These are phyloP conservation scores for Lipotes vexillifer DNA, from an alignment of 2,113 vertebrate genomes.

Conservation along the genomic window DNA sequence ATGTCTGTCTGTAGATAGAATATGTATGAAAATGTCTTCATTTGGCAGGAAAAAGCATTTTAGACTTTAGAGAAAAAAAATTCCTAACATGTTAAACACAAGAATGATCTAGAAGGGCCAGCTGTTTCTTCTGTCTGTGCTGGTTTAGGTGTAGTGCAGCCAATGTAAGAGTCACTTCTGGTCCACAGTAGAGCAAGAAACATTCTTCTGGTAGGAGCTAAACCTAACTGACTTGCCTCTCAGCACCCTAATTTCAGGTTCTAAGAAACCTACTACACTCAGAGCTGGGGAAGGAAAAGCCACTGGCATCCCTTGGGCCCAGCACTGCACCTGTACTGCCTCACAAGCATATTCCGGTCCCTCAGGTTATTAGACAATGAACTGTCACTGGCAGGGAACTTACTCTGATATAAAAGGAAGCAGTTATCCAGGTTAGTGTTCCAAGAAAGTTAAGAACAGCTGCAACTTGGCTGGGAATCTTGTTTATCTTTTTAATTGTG, in stretches of 20 bases:
- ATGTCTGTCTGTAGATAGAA: background rate
- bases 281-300: background rate
- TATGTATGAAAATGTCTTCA: background rate
- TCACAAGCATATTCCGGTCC: fast-evolving
- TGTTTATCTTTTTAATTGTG: constrained; percentile 44
- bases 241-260: background rate
- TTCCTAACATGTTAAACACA: background rate
- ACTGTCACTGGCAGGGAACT: background rate
- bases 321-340: background rate
- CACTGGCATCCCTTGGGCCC: background rate
- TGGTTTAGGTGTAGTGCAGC: background rate
- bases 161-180: background rate
- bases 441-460: background rate
- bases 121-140: background rate
- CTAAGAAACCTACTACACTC: background rate
- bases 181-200: background rate
- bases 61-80: background rate
- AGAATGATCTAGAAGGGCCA: background rate
- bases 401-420: background rate
- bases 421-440: background rate
- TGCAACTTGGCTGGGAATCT: background rate
- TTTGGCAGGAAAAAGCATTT: background rate
- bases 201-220: background rate
- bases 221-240: background rate
- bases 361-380: background rate